Percentiles rank a stretch among this genome's conserved stretches.
Evolutionary conservation across 2,797 vertebrate species (phyloP).

Genomic region (Sebastes cheni): DNA sequence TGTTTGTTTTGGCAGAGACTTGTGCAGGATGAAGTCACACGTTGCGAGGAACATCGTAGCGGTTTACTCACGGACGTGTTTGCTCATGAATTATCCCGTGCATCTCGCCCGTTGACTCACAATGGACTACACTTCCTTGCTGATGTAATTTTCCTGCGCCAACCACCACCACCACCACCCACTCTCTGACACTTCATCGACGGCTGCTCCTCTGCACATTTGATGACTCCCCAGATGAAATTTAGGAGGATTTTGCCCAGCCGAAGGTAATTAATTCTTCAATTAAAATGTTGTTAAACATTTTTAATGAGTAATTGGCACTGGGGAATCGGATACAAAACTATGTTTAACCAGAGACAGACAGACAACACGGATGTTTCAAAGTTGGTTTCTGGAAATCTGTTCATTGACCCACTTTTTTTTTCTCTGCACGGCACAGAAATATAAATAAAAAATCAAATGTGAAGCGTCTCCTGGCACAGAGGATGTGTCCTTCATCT

Average conservation of each 20-base stretch:
- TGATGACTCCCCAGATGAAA: conserved; percentile 85
- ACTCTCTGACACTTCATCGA: conserved; percentile 59
- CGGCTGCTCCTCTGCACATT: conserved; percentile 68
- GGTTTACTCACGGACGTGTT: conserved; percentile 56
- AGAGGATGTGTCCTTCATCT: conserved; percentile 83
- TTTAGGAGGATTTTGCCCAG: conserved; percentile 85
- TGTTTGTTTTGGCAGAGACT: conserved; percentile 60
- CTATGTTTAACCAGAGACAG: conserved; percentile 84
- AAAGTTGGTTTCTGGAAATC: conserved; percentile 81
- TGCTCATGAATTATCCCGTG: conserved; percentile 62
- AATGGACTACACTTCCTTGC: conserved; percentile 44
- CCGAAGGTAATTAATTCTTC: conserved; percentile 91
- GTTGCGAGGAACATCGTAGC: conserved; percentile 56
- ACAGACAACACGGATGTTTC: conserved; percentile 81
- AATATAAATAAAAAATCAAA: conserved; percentile 85
- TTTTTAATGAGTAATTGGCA: conserved; percentile 89
- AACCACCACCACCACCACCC: conserved; percentile 39
- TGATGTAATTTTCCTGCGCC: conserved; percentile 76
- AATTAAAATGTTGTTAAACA: conserved; percentile 92
- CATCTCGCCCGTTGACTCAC: conserved; percentile 57
- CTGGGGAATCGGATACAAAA: conserved; percentile 84
- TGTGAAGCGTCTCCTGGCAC: conserved; percentile 72
- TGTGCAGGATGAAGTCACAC: conserved; percentile 51
- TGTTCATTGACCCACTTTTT: conserved; percentile 82
- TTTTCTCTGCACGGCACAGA: conserved; percentile 53